Percentiles rank a stretch among this genome's conserved stretches.
Evolutionary conservation across 2,113 vertebrate species (phyloP).

Genomic region (Corvus moneduloides): DNA sequence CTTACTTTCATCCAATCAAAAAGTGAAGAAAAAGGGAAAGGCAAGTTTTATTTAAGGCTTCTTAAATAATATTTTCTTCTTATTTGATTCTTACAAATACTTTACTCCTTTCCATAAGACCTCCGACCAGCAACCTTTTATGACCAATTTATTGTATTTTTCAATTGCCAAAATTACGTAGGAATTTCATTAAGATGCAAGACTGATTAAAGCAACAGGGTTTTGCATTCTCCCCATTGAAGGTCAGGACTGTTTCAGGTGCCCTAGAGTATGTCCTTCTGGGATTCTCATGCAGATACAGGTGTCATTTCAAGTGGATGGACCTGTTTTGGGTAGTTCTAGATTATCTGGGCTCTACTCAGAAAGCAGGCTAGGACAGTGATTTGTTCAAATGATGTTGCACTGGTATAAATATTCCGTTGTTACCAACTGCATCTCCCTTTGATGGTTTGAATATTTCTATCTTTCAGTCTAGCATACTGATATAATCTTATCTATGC

Average conservation of each 20-base stretch:
- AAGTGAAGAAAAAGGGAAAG: not conserved
- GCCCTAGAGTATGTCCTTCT: not conserved
- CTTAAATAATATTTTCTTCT: not conserved
- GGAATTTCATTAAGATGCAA: not conserved
- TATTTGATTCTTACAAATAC: not conserved
- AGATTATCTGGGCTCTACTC: not conserved
- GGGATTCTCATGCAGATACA: not conserved
- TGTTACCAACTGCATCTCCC: not conserved
- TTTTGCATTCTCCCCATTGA: not conserved
- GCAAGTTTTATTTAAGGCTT: not conserved
- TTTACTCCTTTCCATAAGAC: not conserved
- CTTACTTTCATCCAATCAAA: not conserved
- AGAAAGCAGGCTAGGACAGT: not conserved
- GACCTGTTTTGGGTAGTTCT: not conserved
- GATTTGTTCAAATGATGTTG: not conserved
- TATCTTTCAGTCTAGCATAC: not conserved
- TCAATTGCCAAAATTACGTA: not conserved
- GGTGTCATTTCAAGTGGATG: not conserved
- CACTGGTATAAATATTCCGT: not conserved
- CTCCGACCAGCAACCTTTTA: not conserved
- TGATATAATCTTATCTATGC: not conserved
- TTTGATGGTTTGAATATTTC: not conserved
- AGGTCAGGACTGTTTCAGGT: not conserved
- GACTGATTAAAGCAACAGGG: not conserved
- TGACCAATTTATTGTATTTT: not conserved